phyloP scores from a whole-genome alignment of 2,888 invertebrate species.

The Lithophane socia region DNA sequence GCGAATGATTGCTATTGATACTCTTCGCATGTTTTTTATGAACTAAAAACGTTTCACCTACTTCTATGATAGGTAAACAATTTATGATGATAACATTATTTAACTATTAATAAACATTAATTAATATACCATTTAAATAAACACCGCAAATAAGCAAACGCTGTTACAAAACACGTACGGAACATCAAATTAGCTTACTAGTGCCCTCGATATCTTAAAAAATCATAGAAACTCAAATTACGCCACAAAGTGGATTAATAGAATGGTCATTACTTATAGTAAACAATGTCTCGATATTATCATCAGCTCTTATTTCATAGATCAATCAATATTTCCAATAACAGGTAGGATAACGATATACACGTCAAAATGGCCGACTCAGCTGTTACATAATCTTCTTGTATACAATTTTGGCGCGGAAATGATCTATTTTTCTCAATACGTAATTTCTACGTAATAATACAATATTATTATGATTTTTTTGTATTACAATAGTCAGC shows the following conservation, averaged over 20 bases:
- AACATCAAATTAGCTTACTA: conserved; percentile 36
- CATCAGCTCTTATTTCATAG: conserved; percentile 70
- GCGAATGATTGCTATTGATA: not conserved
- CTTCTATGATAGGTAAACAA: not conserved
- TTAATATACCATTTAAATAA: conserved; percentile 12
- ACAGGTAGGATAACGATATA: conserved; percentile 53
- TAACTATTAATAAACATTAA: not conserved
- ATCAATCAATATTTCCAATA: conserved; percentile 69
- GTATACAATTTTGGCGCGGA: conserved; percentile 43
- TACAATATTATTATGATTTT: conserved; percentile 53
- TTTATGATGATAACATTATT: not conserved
- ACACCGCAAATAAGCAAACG: conserved; percentile 19
- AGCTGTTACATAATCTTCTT: conserved; percentile 40
- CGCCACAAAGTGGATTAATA: conserved; percentile 39
- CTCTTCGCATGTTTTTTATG: not conserved
- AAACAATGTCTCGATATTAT: conserved; percentile 74
- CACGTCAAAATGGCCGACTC: conserved; percentile 41
- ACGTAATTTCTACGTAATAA: conserved; percentile 54
- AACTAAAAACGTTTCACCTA: conserved; percentile 4
- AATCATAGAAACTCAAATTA: conserved; percentile 46
- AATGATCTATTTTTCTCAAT: conserved; percentile 41
- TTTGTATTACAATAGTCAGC: conserved; percentile 65
- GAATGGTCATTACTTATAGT: conserved; percentile 46
- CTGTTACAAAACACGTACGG: conserved; percentile 19
- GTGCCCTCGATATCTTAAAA: conserved; percentile 56